Conservation (phyloP, 2,113 vertebrate species). For the Quiscalus mexicanus region DNA sequence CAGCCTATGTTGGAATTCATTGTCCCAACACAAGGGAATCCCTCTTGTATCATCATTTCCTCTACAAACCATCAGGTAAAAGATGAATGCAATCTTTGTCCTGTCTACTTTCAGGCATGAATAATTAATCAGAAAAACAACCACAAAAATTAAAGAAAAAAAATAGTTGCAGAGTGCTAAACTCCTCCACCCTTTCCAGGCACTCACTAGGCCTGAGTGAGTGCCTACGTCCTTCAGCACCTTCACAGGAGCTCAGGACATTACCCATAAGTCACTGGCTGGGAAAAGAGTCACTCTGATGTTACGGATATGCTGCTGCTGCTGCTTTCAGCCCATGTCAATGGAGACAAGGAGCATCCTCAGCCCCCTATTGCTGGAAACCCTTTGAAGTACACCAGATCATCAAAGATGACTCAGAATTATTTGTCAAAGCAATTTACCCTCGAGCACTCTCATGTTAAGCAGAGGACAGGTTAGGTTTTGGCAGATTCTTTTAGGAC, state of each 20-base stretch:
- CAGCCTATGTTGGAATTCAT: neutral
- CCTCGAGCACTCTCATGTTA: neutral
- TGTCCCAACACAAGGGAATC: neutral
- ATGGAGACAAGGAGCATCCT: neutral
- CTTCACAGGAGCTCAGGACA: neutral
- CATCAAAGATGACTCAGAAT: neutral
- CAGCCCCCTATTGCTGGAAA: neutral
- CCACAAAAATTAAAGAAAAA: neutral
- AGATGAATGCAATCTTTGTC: neutral
- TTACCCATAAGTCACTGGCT: neutral
- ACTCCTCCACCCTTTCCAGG: neutral
- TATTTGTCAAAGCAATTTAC: neutral
- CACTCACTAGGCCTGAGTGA: neutral
- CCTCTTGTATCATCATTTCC: neutral
- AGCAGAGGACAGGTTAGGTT: neutral
- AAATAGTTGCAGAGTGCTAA: accelerated
- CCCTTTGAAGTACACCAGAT: neutral
- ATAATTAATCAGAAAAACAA: neutral
- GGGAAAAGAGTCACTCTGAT: neutral
- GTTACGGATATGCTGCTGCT: neutral
- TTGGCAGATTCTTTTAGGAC: neutral
- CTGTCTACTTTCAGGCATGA: neutral
- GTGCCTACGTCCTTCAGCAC: accelerated
- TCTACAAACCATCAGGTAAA: neutral
- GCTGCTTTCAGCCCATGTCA: neutral